Evolutionary conservation across 2,888 invertebrate species (phyloP).

Genomic region (Pogonocherus hispidulus): DNA sequence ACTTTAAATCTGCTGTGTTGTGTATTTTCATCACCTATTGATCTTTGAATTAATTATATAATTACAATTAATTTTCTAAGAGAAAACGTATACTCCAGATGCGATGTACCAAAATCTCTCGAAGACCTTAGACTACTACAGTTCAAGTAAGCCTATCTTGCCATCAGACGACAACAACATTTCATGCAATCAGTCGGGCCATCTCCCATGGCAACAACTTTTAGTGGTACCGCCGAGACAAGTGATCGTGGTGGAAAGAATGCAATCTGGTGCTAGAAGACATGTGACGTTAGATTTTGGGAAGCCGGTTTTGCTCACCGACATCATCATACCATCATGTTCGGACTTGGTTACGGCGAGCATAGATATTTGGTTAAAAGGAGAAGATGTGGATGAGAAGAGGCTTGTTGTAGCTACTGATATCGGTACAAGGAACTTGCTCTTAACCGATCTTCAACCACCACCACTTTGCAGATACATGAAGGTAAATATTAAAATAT

Average conservation of each 20-base stretch:
- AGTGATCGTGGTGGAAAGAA: constrained; percentile 88
- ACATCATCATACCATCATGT: constrained; percentile 86
- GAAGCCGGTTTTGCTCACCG: constrained; percentile 86
- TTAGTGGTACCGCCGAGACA: constrained; percentile 87
- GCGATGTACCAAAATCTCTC: constrained; percentile 41
- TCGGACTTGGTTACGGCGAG: constrained; percentile 87
- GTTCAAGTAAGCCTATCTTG: constrained; percentile 2
- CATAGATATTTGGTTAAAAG: constrained; percentile 90
- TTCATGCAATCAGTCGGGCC: constrained; percentile 29
- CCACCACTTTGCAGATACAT: constrained; percentile 90
- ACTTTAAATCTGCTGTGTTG: too few relatives aligned
- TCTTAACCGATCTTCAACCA: constrained; percentile 91
- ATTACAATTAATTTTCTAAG: background rate
- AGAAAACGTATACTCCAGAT: constrained; percentile 36
- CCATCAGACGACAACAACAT: constrained; percentile 40
- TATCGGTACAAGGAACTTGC: constrained; percentile 87
- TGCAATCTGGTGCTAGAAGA: constrained; percentile 94
- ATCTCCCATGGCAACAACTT: constrained; percentile 66
- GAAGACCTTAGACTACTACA: constrained; percentile 29
- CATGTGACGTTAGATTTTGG: constrained; percentile 95
- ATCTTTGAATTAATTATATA: too few relatives aligned
- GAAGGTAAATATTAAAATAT: constrained; percentile 76
- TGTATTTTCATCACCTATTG: too few relatives aligned
- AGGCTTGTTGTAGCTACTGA: constrained; percentile 89
- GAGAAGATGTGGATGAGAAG: constrained; percentile 88